These are phyloP conservation scores for Nephotettix cincticeps DNA, from an alignment of 1,140 invertebrate genomes.

Conservation along the genomic window DNA sequence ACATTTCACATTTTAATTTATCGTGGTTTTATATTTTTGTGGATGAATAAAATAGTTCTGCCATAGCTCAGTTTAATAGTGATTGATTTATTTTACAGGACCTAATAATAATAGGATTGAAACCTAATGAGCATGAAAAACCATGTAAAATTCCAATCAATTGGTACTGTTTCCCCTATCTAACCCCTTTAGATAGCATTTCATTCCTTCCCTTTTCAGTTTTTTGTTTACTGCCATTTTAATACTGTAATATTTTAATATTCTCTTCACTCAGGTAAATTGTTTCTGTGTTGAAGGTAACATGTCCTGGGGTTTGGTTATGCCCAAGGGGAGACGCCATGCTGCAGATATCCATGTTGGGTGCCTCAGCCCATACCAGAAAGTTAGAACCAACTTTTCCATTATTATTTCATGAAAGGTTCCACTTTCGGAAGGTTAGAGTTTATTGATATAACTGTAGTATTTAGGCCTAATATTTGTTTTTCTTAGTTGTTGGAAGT, in stretches of 20 bases:
- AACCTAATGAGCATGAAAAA: background rate
- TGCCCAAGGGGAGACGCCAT: slow-evolving; percentile 68
- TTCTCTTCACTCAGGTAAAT: background rate
- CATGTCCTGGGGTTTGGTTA: slow-evolving; percentile 72
- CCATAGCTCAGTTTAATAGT: too few relatives aligned
- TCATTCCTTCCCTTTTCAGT: background rate
- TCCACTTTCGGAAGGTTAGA: slow-evolving; percentile 64
- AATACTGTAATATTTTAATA: background rate
- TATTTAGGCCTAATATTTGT: too few relatives aligned
- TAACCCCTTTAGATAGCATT: background rate
- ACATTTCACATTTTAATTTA: too few relatives aligned
- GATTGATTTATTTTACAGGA: too few relatives aligned
- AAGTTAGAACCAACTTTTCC: slow-evolving; percentile 61
- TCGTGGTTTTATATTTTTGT: too few relatives aligned
- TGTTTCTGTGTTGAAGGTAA: slow-evolving; percentile 53
- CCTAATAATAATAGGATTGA: background rate
- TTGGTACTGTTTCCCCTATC: background rate
- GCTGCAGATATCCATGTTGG: slow-evolving; percentile 58
- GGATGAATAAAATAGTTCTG: too few relatives aligned
- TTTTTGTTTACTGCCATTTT: background rate
- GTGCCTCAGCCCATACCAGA: slow-evolving; percentile 58
- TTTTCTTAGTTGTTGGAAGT: too few relatives aligned
- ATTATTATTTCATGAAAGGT: slow-evolving; percentile 60
- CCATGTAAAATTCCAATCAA: background rate
- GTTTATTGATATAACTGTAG: too few relatives aligned